phyloP scores from a whole-genome alignment of 2,797 vertebrate genomes.

The Protonibea diacanthus region DNA sequence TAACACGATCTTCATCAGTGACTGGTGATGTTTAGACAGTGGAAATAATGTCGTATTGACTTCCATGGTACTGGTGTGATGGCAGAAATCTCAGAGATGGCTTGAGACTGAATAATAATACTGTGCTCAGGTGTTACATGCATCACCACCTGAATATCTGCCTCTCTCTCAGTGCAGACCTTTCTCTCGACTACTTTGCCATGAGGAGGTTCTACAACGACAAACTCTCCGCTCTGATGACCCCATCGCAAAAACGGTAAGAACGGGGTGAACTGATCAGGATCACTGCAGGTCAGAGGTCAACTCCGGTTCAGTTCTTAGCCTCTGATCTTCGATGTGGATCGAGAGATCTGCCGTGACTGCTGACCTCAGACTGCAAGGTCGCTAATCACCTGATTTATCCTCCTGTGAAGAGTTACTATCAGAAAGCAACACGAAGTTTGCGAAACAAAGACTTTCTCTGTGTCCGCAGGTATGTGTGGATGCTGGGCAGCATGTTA shows the following conservation, averaged over 20 bases:
- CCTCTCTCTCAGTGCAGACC: conserved; percentile 88
- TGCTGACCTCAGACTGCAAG: conserved; percentile 18
- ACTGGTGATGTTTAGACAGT: background rate
- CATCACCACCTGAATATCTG: conserved; percentile 37
- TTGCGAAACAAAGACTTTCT: background rate
- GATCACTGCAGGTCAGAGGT: conserved; percentile 42
- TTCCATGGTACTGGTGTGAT: too few species aligned
- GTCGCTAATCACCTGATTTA: conserved; percentile 36
- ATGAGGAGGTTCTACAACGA: conserved; percentile 96
- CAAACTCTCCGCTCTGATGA: conserved; percentile 91
- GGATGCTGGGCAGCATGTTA: conserved; percentile 90
- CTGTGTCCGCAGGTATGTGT: conserved; percentile 87
- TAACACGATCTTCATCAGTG: background rate
- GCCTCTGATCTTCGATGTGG: conserved; percentile 12
- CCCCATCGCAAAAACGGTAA: conserved; percentile 94
- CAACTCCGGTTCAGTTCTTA: background rate
- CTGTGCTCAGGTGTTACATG: background rate
- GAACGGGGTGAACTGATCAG: background rate
- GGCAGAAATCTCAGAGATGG: too few species aligned
- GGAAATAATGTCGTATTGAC: background rate
- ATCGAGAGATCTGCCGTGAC: conserved; percentile 5
- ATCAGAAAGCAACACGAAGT: background rate
- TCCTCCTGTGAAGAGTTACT: conserved; percentile 14
- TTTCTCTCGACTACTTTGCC: conserved; percentile 93
- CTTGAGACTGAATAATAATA: too few species aligned